A percentile compares a stretch with the other conserved stretches of the same genome.
Conservation (phyloP, 2,797 vertebrate species). For the Sus cebifrons region DNA sequence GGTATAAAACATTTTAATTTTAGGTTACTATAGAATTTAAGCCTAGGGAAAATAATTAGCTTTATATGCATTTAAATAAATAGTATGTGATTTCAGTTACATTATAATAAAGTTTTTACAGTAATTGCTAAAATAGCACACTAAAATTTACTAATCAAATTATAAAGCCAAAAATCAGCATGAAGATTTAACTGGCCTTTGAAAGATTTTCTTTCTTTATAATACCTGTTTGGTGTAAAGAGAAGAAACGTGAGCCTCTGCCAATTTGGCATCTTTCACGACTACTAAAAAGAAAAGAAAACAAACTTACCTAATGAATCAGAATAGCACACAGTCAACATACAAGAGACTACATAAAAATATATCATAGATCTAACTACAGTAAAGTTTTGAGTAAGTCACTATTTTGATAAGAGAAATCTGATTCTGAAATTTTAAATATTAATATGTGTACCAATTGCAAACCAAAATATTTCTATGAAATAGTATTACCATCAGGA, state of each 20-base stretch:
- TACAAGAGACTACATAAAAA: constrained; percentile 82
- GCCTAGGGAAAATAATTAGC: constrained; percentile 46
- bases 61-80: constrained; percentile 67
- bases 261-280: constrained; percentile 88
- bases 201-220: constrained; percentile 83
- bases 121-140: constrained; percentile 54
- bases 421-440: constrained; percentile 74
- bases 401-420: constrained; percentile 77
- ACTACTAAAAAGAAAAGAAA: constrained; percentile 87
- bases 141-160: constrained; percentile 72
- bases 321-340: constrained; percentile 85
- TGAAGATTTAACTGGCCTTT: constrained; percentile 84
- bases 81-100: constrained; percentile 72
- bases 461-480: constrained; percentile 63
- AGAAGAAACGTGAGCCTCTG: constrained; percentile 85
- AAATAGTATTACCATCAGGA: constrained; percentile 61
- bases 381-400: constrained; percentile 62
- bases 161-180: constrained; percentile 84
- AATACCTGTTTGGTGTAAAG: constrained; percentile 82
- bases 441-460: constrained; percentile 55
- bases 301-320: constrained; percentile 87
- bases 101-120: constrained; percentile 71
- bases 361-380: constrained; percentile 68
- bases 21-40: constrained; percentile 71
- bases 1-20: constrained; percentile 72